These are phyloP conservation scores for Drosophila malerkotliana DNA, from an alignment of 1,140 invertebrate species.

Conservation along the genomic window DNA sequence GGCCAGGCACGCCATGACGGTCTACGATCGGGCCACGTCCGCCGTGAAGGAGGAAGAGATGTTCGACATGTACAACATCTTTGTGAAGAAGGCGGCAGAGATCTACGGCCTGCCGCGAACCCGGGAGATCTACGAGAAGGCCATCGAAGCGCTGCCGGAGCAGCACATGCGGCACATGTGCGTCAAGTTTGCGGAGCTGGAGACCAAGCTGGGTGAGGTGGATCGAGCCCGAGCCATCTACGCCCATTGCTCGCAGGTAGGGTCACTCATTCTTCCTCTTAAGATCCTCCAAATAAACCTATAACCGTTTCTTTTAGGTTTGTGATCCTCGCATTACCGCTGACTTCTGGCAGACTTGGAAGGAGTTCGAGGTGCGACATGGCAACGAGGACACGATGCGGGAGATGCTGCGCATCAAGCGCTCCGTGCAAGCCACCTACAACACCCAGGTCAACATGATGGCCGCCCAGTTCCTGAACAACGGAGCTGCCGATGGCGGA, in stretches of 20 bases:
- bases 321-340: conserved; percentile 98
- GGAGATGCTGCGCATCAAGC: conserved; percentile 99
- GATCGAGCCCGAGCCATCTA: conserved; percentile 98
- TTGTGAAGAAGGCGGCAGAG: conserved; percentile 98
- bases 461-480: conserved; percentile 97
- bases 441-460: conserved; percentile 99
- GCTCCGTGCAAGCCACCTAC: conserved; percentile 98
- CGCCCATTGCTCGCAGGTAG: conserved; percentile 96
- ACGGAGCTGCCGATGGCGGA: conserved; percentile 87
- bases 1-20: conserved; percentile 98
- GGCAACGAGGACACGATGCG: conserved; percentile 99
- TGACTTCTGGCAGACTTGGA: conserved; percentile 99
- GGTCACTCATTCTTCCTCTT: neutral
- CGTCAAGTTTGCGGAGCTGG: conserved; percentile 97
- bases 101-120: conserved; percentile 99
- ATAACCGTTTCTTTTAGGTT: conserved; percentile 85
- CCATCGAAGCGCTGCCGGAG: conserved; percentile 96
- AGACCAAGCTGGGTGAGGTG: conserved; percentile 98
- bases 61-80: conserved; percentile 99
- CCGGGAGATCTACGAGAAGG: conserved; percentile 98
- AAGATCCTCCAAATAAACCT: neutral
- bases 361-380: conserved; percentile 99
- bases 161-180: conserved; percentile 98
- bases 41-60: conserved; percentile 96
- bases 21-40: conserved; percentile 97